Conservation (phyloP, 2,888 invertebrate species). For the Augochlorella aurata region DNA sequence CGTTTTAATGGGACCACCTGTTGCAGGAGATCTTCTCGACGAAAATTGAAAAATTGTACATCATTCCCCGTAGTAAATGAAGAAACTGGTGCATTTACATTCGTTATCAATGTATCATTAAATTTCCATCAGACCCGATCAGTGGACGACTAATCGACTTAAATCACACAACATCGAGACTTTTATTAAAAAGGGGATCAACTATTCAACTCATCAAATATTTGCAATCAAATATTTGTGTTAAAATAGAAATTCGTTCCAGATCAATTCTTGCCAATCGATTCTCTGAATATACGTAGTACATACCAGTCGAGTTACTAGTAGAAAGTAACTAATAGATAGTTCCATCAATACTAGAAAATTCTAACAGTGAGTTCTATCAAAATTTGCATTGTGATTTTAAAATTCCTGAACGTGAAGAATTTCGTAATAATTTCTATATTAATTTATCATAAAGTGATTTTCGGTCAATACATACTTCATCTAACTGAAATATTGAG, state of each 20-base stretch:
- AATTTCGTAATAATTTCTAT: neutral
- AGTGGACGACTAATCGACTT: neutral
- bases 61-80: neutral
- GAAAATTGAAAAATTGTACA: constrained; percentile 3
- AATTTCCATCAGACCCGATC: neutral
- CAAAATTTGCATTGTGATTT: too few species aligned
- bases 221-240: neutral
- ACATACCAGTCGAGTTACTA: too few species aligned
- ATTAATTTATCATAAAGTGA: neutral
- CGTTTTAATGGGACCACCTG: constrained; percentile 9
- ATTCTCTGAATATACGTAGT: too few species aligned
- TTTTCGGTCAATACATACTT: neutral
- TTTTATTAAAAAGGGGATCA: neutral
- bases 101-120: neutral
- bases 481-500: too few species aligned
- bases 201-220: neutral
- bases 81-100: neutral
- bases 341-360: too few species aligned
- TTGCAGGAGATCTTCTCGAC: neutral
- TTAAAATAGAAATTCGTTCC: too few species aligned
- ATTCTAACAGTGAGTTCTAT: too few species aligned
- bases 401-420: neutral
- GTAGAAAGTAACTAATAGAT: too few species aligned
- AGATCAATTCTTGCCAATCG: too few species aligned
- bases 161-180: neutral